These are phyloP conservation scores for Eupithecia dodoneata DNA, from an alignment of 2,888 invertebrate species.

Conservation along the genomic window DNA sequence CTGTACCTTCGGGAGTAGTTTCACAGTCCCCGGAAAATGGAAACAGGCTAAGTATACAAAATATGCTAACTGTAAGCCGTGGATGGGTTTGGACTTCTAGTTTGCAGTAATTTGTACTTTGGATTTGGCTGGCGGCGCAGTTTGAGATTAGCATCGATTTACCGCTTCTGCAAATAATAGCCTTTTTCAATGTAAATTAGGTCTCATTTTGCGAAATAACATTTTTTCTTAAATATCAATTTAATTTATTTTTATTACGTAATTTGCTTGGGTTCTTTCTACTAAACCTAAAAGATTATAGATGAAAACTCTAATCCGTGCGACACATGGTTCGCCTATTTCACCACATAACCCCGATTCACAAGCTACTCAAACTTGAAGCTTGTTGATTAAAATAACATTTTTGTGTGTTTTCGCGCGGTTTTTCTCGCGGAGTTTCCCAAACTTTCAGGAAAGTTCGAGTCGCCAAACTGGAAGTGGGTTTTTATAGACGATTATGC, in stretches of 20 bases:
- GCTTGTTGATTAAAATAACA: constrained; percentile 70
- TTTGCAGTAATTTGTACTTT: constrained; percentile 30
- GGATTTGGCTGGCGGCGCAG: constrained; percentile 25
- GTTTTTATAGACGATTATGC: constrained; percentile 57
- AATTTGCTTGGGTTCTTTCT: neutral
- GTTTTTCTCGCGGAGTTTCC: constrained; percentile 45
- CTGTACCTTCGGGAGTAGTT: constrained; percentile 10
- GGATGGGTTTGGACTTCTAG: constrained; percentile 25
- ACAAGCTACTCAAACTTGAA: constrained; percentile 44
- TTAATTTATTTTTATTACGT: neutral
- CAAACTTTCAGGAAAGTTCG: constrained; percentile 39
- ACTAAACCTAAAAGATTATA: neutral
- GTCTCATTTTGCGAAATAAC: neutral
- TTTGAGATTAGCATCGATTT: constrained; percentile 23
- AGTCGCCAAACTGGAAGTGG: constrained; percentile 44
- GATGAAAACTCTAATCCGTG: neutral
- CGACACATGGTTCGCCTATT: neutral
- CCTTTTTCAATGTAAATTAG: constrained; percentile 16
- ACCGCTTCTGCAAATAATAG: constrained; percentile 21
- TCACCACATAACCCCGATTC: constrained; percentile 31
- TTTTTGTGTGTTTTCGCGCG: constrained; percentile 52
- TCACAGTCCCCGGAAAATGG: constrained; percentile 12
- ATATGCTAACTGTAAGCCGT: constrained; percentile 29
- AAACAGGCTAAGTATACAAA: constrained; percentile 26
- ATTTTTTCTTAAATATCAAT: neutral